Evolutionary conservation across 2,113 vertebrate genomes (phyloP), one percentile per base, ranked within the genome.

Genomic region (Jaculus jaculus): DNA sequence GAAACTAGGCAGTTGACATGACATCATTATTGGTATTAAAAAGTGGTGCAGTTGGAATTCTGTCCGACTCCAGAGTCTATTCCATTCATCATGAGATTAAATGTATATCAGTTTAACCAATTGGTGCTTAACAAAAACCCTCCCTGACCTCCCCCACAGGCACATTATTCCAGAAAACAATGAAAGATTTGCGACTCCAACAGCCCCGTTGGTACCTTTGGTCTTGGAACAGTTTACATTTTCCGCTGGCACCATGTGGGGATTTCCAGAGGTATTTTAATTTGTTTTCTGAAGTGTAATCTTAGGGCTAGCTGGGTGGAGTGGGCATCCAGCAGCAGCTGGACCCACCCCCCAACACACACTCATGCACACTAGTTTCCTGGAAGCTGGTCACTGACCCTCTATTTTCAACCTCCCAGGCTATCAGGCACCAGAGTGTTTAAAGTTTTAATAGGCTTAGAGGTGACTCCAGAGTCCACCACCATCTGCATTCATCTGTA

Each of bases 381-480:
- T 54, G 5, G 85, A 94, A 94, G 81, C 93, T 92, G 32, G 77
- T 96, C 73, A 82, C 66, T 75, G 69, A 78, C 94, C 84, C 21
- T n/a, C 80, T 81, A 51, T 88, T 95, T 94, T 88, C 97, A 94
- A 28, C 24, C 39, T 95, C 96, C 88, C 61, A 95, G 96, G 97
- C 87, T 96, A 95, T 97, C 93, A 97, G 96, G 93, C 91, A 95
- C 71, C 71, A 78, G 86, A 88, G 91, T 93, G 71, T 96, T 97
- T 97, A 96, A 96, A 94, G 92, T 97, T 98, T 98, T 98, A 98
- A 97, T 96, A 97, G 96, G 93, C 88, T 98, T 97, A 97, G 93
- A 94, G 84, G 95, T 97, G 96, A 96, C 96, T 96, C 91, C 92
- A 39, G 93, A 96, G 80, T 97, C 90, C 66, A 95, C 91, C 68